Evolutionary conservation across 2,888 invertebrate genomes (phyloP).

Genomic region (Neoscelio sp.): DNA sequence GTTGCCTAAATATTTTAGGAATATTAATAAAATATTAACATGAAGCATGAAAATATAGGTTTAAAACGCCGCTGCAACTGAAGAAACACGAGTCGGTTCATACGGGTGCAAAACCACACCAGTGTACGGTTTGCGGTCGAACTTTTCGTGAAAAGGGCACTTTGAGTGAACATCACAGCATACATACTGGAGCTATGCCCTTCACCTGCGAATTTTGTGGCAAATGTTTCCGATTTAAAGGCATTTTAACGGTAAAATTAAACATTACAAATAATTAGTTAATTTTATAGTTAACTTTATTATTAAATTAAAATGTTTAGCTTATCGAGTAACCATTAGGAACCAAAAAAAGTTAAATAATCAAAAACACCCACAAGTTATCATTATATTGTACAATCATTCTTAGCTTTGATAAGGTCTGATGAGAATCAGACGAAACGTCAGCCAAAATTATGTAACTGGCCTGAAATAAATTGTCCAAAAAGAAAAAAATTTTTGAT

Average conservation of each 20-base stretch:
- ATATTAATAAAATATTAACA: constrained; percentile 12
- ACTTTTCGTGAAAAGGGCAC: constrained; percentile 89
- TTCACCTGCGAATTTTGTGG: constrained; percentile 90
- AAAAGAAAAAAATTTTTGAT: too few species aligned
- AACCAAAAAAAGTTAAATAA: too few species aligned
- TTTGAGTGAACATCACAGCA: constrained; percentile 89
- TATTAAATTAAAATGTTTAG: constrained; percentile 9
- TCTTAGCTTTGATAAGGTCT: too few species aligned
- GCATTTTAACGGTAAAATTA: constrained; percentile 86
- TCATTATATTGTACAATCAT: too few species aligned
- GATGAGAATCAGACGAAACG: too few species aligned
- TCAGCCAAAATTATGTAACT: too few species aligned
- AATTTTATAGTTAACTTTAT: neutral
- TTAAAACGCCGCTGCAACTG: constrained; percentile 85
- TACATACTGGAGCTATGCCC: constrained; percentile 92
- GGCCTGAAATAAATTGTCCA: too few species aligned
- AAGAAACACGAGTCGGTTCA: constrained; percentile 86
- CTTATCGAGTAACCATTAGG: too few species aligned
- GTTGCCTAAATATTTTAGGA: too few species aligned
- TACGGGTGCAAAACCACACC: constrained; percentile 85
- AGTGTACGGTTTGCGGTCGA: constrained; percentile 86
- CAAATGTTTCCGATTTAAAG: constrained; percentile 90
- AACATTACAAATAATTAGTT: constrained; percentile 1
- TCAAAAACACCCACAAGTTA: too few species aligned
- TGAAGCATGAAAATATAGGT: constrained; percentile 74